Evolutionary conservation across 2,888 invertebrate genomes (phyloP).

Genomic region (Dinocampus coccinellae): DNA sequence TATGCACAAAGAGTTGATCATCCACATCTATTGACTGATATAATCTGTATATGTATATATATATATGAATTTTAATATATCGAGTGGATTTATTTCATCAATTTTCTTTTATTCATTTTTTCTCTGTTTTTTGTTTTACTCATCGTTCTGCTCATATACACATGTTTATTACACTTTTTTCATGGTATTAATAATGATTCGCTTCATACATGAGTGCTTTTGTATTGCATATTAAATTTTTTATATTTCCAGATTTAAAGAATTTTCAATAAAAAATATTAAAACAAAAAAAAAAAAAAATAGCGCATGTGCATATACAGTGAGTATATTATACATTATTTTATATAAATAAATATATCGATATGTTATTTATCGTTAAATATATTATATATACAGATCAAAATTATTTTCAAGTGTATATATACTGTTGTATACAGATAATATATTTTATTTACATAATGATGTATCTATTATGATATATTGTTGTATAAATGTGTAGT

Average conservation of each 20-base stretch:
- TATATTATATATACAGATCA: too few species aligned
- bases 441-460: too few species aligned
- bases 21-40: conserved; percentile 38
- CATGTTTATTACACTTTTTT: conserved; percentile 4
- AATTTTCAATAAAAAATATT: too few species aligned
- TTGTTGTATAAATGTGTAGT: not conserved
- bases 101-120: not conserved
- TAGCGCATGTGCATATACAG: too few species aligned
- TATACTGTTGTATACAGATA: too few species aligned
- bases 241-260: not conserved
- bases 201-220: not conserved
- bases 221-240: not conserved
- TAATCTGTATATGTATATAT: not conserved
- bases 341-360: too few species aligned
- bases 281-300: too few species aligned
- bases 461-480: too few species aligned
- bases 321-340: too few species aligned
- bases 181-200: not conserved
- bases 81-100: conserved; percentile 1
- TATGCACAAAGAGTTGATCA: conserved; percentile 38
- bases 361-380: too few species aligned
- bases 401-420: too few species aligned
- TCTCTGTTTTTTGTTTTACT: conserved; percentile 8
- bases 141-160: conserved; percentile 16
- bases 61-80: not conserved